phyloP scores from a whole-genome alignment of 2,113 vertebrate genomes.

The Gnathonemus echidnorhynchus region DNA sequence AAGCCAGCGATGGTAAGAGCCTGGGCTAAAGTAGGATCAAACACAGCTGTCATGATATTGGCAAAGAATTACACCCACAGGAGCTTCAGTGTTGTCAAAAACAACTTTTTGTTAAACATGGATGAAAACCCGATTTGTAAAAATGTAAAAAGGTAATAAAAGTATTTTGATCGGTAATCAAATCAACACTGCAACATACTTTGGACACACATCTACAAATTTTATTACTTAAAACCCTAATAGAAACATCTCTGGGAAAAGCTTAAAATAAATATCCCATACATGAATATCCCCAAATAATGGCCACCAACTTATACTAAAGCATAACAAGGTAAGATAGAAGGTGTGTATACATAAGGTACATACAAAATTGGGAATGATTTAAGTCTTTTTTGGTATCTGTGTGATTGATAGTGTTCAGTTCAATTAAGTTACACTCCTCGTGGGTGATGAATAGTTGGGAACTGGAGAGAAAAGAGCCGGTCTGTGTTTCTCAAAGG shows the following conservation, averaged over 20 bases:
- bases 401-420: slow-evolving; percentile 20
- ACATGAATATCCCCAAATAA: slow-evolving; percentile 43
- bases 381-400: slow-evolving; percentile 26
- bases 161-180: neutral
- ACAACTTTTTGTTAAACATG: neutral
- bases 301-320: slow-evolving; percentile 35
- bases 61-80: neutral
- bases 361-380: slow-evolving; percentile 17
- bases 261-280: slow-evolving; percentile 60
- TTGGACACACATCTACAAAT: slow-evolving; percentile 29
- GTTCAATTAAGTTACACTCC: neutral
- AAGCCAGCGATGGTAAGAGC: neutral
- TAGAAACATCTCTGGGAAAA: slow-evolving; percentile 61
- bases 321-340: slow-evolving; percentile 33
- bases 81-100: neutral
- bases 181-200: neutral
- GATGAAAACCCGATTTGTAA: neutral
- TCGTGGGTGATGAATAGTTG: neutral
- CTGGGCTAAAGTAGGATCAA: neutral
- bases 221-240: slow-evolving; percentile 63
- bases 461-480: neutral
- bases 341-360: slow-evolving; percentile 21
- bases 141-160: neutral
- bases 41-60: neutral
- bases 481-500: neutral